These are phyloP conservation scores for Galerucella pusilla DNA, from an alignment of 2,888 invertebrate genomes.

Conservation along the genomic window DNA sequence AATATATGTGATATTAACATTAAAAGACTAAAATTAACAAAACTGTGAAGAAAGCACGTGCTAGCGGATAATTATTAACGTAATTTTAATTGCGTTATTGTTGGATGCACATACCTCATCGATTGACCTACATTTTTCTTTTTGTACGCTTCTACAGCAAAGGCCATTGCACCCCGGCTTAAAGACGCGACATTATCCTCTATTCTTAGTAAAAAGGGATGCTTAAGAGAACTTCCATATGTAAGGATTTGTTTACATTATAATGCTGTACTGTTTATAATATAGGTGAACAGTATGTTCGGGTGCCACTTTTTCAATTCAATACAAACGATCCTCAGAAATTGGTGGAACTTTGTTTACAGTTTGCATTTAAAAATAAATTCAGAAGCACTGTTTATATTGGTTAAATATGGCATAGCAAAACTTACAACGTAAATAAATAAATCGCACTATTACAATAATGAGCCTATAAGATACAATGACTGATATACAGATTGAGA, in stretches of 20 bases:
- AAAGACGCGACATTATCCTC: not conserved
- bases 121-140: slow-evolving; percentile 40
- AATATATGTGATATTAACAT: not conserved
- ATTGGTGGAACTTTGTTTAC: not conserved
- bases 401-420: too few relatives aligned
- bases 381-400: too few relatives aligned
- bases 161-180: slow-evolving; percentile 38
- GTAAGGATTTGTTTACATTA: not conserved
- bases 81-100: slow-evolving; percentile 19
- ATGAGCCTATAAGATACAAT: not conserved
- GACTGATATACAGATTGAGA: not conserved
- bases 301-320: not conserved
- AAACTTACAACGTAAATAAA: too few relatives aligned
- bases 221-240: not conserved
- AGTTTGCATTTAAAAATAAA: not conserved
- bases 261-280: not conserved
- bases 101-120: slow-evolving; percentile 34
- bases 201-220: slow-evolving; percentile 4
- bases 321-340: not conserved
- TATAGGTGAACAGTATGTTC: not conserved
- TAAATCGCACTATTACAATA: not conserved
- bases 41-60: slow-evolving; percentile 14
- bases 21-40: not conserved
- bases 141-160: slow-evolving; percentile 24
- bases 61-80: slow-evolving; percentile 12